Conservation (phyloP, 2,888 invertebrate genomes). For the Seira ritae region DNA sequence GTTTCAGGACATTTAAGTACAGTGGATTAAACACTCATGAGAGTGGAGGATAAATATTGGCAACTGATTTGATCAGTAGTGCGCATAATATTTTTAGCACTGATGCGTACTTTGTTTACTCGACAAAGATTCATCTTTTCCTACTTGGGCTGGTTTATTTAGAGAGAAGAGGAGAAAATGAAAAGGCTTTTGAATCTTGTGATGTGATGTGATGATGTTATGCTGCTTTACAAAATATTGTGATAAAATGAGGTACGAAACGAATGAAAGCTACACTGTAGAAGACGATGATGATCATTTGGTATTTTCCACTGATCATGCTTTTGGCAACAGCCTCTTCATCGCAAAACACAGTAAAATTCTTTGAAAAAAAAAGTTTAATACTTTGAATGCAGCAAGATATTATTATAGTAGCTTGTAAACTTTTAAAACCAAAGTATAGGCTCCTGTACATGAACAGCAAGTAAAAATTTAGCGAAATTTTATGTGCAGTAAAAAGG, state of each 20-base stretch:
- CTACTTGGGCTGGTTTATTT: not conserved
- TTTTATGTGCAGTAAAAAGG: not conserved
- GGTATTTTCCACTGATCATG: not conserved
- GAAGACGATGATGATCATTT: not conserved
- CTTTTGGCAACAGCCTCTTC: not conserved
- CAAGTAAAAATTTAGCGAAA: not conserved
- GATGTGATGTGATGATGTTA: not conserved
- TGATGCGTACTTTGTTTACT: constrained; percentile 11
- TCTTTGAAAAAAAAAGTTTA: too few species aligned
- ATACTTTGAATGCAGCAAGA: too few species aligned
- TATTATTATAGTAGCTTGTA: too few species aligned
- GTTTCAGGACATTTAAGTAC: not conserved
- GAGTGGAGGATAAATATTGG: constrained; percentile 7
- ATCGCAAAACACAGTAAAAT: not conserved
- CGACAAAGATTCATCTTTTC: constrained; percentile 3
- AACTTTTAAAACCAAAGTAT: too few species aligned
- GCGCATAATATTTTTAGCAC: constrained; percentile 11
- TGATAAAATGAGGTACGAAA: constrained; percentile 3
- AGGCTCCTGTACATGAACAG: too few species aligned
- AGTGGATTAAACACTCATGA: not conserved
- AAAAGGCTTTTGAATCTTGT: not conserved
- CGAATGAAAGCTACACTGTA: not conserved
- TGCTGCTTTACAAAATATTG: not conserved
- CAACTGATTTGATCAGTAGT: constrained; percentile 11
- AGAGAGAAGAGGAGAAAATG: not conserved